A percentile compares a stretch with the other conserved stretches of the same genome.
These are phyloP conservation scores for Molossus alvarezi DNA, from an alignment of 2,797 vertebrate genomes.

Conservation along the genomic window DNA sequence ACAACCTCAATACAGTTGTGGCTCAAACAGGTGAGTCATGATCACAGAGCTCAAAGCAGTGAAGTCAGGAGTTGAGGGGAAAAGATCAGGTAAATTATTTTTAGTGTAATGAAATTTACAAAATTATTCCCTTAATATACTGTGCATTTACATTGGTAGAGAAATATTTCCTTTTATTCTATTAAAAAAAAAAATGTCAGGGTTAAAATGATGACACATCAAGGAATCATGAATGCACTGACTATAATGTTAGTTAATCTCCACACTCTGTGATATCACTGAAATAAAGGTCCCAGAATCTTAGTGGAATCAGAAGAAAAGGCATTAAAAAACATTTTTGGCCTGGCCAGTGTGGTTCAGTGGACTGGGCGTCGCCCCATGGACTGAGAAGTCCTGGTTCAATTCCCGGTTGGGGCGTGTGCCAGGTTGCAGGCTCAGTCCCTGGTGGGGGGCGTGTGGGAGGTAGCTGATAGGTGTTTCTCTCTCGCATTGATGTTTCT, in stretches of 20 bases:
- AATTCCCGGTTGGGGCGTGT: no score
- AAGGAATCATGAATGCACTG: background rate
- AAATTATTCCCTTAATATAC: background rate
- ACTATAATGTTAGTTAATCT: background rate
- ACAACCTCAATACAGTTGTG: background rate
- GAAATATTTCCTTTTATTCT: slow-evolving; percentile 24
- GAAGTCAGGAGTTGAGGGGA: background rate
- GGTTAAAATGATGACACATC: slow-evolving; percentile 31
- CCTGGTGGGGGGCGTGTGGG: no score
- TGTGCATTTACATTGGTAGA: background rate
- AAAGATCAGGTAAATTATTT: slow-evolving; percentile 40
- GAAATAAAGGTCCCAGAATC: slow-evolving; percentile 17
- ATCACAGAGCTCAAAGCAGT: background rate
- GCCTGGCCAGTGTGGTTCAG: no score
- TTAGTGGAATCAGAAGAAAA: background rate
- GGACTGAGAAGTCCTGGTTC: no score
- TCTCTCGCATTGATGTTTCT: no score
- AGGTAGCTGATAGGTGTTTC: no score
- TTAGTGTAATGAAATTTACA: background rate
- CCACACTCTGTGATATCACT: background rate
- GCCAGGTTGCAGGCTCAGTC: no score
- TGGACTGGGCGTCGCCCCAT: no score
- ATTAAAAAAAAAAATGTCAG: background rate
- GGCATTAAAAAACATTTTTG: background rate
- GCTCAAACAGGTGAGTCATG: background rate